These are phyloP conservation scores for Limenitis camilla DNA, from an alignment of 2,888 invertebrate genomes.

Conservation along the genomic window DNA sequence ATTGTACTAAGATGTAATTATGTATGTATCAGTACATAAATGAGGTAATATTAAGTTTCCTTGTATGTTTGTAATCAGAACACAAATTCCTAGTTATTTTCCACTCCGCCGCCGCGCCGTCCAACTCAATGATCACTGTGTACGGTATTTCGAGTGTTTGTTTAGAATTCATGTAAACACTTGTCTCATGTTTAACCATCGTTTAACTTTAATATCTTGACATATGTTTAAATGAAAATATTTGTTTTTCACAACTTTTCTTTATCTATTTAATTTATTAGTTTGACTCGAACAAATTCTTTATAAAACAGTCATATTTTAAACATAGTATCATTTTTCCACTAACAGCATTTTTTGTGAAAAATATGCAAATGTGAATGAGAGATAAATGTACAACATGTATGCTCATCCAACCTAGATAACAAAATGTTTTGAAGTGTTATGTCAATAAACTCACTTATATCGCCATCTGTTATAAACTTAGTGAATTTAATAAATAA, in stretches of 20 bases:
- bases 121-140: not conserved
- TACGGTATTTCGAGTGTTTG: constrained; percentile 14
- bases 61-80: not conserved
- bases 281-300: not conserved
- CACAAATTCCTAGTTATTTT: constrained; percentile 9
- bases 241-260: constrained; percentile 6
- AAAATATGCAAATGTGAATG: too few relatives aligned
- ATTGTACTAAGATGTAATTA: too few relatives aligned
- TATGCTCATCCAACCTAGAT: too few relatives aligned
- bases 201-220: constrained; percentile 14
- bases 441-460: too few relatives aligned
- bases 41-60: not conserved
- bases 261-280: not conserved
- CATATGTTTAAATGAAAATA: constrained; percentile 6
- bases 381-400: too few relatives aligned
- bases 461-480: not conserved
- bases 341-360: too few relatives aligned
- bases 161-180: constrained; percentile 11
- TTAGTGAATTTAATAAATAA: too few relatives aligned
- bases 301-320: too few relatives aligned
- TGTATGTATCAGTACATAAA: not conserved
- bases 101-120: constrained; percentile 3
- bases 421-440: too few relatives aligned
- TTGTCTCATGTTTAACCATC: constrained; percentile 4
- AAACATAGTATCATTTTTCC: too few relatives aligned